A percentile compares a stretch with the other conserved stretches of the same genome.
These are phyloP conservation scores for Leuciscus waleckii DNA, from an alignment of 2,797 vertebrate genomes.

Conservation along the genomic window DNA sequence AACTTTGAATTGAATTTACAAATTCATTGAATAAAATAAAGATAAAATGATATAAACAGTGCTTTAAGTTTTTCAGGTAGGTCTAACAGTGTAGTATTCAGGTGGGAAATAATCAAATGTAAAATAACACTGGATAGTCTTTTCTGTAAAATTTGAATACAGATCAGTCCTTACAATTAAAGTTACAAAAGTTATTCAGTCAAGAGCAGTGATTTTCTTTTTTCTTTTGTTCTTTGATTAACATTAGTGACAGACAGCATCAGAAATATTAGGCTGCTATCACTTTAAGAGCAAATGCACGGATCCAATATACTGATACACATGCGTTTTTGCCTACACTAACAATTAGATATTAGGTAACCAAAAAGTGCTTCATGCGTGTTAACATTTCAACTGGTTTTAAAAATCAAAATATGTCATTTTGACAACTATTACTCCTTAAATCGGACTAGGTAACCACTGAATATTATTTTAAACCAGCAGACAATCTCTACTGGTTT, in stretches of 20 bases:
- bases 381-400: background rate
- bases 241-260: background rate
- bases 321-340: background rate
- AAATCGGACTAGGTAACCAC: background rate
- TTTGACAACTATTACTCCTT: background rate
- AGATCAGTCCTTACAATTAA: background rate
- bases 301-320: too few species aligned
- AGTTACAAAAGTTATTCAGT: background rate
- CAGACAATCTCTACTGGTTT: background rate
- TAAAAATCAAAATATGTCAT: background rate
- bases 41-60: too few species aligned
- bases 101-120: too few species aligned
- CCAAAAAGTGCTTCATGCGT: background rate
- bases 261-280: too few species aligned
- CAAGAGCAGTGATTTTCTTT: too few species aligned
- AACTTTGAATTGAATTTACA: too few species aligned
- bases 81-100: too few species aligned
- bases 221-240: too few species aligned
- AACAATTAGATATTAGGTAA: background rate
- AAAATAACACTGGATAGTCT: too few species aligned
- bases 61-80: too few species aligned
- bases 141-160: background rate
- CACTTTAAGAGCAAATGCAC: background rate
- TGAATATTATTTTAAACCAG: background rate
- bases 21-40: too few species aligned